Evolutionary conservation across 2,888 invertebrate genomes (phyloP).

Genomic region (Caenorhabditis sp.): DNA sequence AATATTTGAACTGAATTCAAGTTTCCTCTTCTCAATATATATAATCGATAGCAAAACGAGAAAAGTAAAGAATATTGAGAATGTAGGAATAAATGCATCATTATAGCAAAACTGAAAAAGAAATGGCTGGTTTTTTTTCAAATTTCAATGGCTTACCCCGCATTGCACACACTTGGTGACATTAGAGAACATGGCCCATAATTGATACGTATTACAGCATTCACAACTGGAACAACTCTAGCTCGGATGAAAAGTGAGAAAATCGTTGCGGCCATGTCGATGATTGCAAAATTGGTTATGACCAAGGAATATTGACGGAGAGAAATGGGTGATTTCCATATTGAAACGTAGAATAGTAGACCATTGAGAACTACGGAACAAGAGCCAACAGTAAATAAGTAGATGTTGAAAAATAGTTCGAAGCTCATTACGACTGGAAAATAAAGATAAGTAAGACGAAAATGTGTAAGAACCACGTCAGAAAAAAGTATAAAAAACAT

Average conservation of each 20-base stretch:
- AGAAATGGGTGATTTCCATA: neutral
- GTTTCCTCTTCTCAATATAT: constrained; percentile 20
- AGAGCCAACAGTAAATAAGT: too few species aligned
- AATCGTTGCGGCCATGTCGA: neutral
- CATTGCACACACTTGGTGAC: neutral
- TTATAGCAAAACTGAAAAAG: constrained; percentile 15
- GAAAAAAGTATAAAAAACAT: too few species aligned
- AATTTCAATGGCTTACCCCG: neutral
- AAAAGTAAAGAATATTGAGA: constrained; percentile 27
- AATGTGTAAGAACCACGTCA: too few species aligned
- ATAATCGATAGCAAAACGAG: constrained; percentile 35
- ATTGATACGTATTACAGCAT: neutral
- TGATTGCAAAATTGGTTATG: neutral
- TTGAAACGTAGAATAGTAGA: neutral
- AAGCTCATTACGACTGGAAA: too few species aligned
- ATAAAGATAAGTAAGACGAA: too few species aligned
- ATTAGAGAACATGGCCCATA: neutral
- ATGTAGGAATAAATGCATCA: constrained; percentile 29
- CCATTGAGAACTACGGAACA: neutral
- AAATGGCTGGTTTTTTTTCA: too few species aligned
- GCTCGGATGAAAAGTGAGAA: neutral
- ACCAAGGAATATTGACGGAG: neutral
- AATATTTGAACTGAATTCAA: constrained; percentile 14
- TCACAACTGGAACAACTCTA: neutral
- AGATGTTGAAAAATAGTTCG: too few species aligned